Conservation (phyloP, 1,140 invertebrate genomes). For the Acromyrmex heyeri region DNA sequence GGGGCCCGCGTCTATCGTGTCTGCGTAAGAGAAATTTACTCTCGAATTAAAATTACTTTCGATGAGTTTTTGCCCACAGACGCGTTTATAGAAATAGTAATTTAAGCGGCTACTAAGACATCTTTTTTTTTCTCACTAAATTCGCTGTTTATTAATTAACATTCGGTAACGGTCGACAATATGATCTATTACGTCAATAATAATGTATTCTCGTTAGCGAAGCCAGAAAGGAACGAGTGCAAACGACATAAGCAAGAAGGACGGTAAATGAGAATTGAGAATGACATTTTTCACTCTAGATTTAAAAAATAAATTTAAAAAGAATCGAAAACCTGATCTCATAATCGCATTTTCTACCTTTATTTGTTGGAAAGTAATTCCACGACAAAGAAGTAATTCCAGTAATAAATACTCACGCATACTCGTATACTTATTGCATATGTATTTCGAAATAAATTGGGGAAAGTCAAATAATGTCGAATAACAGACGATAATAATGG, state of each 20-base stretch:
- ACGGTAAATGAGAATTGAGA: background rate
- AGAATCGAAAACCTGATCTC: background rate
- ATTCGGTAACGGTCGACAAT: background rate
- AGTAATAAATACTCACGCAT: too few species aligned
- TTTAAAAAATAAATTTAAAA: background rate
- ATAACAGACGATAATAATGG: conserved; percentile 58
- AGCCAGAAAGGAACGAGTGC: background rate
- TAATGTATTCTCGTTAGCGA: conserved; percentile 14
- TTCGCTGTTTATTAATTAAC: conserved; percentile 25
- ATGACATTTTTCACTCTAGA: background rate
- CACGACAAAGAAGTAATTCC: too few species aligned
- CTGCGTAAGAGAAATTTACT: conserved; percentile 17
- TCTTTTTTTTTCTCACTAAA: background rate
- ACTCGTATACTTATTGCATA: background rate
- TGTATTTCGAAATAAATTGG: conserved; percentile 50
- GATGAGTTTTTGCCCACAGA: conserved; percentile 9
- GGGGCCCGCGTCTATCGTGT: background rate
- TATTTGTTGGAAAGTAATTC: conserved; percentile 22
- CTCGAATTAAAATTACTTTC: conserved; percentile 41
- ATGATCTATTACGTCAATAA: background rate
- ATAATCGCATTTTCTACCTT: conserved; percentile 12
- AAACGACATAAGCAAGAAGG: background rate
- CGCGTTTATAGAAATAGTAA: background rate
- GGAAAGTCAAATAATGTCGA: conserved; percentile 65
- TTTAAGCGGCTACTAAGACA: background rate